Base-by-base conservation (phyloP, 2,797 vertebrate species). In the Myotis findleyi region DNA sequence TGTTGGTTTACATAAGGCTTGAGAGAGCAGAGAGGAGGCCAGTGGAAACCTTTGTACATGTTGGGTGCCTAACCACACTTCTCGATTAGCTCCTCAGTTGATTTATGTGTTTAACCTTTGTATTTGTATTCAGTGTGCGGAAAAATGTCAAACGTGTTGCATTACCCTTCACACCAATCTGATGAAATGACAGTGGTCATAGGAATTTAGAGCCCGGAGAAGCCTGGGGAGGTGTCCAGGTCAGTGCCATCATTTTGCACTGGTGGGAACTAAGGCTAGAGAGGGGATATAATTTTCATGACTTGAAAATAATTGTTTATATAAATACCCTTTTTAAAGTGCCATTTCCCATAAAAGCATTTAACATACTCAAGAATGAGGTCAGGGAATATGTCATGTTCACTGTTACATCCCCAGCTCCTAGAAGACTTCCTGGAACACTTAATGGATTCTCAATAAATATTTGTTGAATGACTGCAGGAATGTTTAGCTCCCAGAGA, bases 101-200 rank as follows among this genome's bases (percentile, higher is more conserved):
- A 92, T 38, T 87, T 71, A 68, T 41, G 72, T 27, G 23, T 86
- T 89, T 73, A 91, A 82, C 51, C 44, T 92, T 92, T 93, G 33
- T 10, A 84, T 91, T 80, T 62, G 14, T 55, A 75, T 66, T 89
- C 47, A 68, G 55, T 18, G 2, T 33, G 44, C 17, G 16, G 53
- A 77, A 91, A 83, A 85, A 86, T 75, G 59, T 75, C 41, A 49
- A 71, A 76, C 23, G 7, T 51, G 16, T 69, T 68, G 18, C 41
- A 47, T 27, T 88, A 73, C 27, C 66, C 12, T 30, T 77, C 30
- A 44, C n/a, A 64, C 12, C 3, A 20, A 41, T n/a, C 1, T 68
- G 66, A 87, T 11, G 6, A 71, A 76, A 23, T 75, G 69, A 71
- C 12, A 57, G 17, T 12, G 33, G 47, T 47, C 23, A 44, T 1